Base-by-base conservation (phyloP, 2,113 vertebrate genomes). In the Daubentonia madagascariensis region DNA sequence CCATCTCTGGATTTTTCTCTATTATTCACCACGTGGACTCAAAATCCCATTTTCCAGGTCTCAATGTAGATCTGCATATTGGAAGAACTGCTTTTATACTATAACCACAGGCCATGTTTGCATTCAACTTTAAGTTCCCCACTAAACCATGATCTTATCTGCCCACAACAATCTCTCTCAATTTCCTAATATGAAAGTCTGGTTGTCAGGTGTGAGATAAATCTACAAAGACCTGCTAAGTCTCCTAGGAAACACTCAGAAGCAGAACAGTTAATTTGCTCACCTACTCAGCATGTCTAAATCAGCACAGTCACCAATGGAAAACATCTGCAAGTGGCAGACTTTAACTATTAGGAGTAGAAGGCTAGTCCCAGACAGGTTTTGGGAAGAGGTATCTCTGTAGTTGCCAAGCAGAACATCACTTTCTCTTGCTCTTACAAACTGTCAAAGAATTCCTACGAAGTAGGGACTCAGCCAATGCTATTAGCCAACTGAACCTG, bases 101-200 rank as follows among this genome's bases (percentile, higher is more conserved):
- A 90, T 37, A 83, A 79, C 20, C 63, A 78, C 43, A 18, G 85
- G 57, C 48, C 95, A 40, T 57, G 79, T 89, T 92, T 86, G 54
- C 48, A 52, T 89, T 96, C 83, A 48, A 63, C 78, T n/a, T 75
- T 37, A 85, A 57, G 30, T 91, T 95, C 35, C 91, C 72, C 10
- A 14, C 57, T 48, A 90, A 89, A 76, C 43, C 6, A 8, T 10
- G 35, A 87, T 87, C 57, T 79, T 87, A 94, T 95, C 88, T 67
- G 13, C 50, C 88, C 32, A 87, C 50, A 72, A 88, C 6, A n/a
- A 95, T 92, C 78, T 87, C 68, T 89, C 83, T 90, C 85, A 87
- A 81, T 95, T 94, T 92, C 75, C 57, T 92, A 87, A 94, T 95
- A 97, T 43, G 48, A 92, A 97, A 97, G 68, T 28, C 61, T 97